These are phyloP conservation scores for Chloropsis cyanopogon DNA, from an alignment of 2,113 vertebrate genomes.

Conservation along the genomic window DNA sequence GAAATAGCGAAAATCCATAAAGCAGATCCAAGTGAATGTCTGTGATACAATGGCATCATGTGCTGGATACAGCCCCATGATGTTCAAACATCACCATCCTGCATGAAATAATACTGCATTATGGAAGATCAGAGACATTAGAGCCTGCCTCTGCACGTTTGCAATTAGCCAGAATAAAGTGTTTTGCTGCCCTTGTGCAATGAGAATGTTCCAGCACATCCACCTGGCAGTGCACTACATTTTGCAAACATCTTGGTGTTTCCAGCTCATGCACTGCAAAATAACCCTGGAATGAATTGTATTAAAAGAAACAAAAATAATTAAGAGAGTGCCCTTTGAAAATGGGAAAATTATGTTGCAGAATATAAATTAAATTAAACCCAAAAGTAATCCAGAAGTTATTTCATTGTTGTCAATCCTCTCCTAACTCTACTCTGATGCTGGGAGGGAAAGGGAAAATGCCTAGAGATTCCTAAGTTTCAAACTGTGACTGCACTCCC, in stretches of 20 bases:
- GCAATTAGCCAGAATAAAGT: neutral
- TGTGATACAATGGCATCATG: too few species aligned
- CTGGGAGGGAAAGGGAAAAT: neutral
- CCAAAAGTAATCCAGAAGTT: neutral
- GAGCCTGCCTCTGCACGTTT: neutral
- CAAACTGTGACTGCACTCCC: neutral
- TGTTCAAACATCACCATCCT: neutral
- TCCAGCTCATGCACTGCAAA: neutral
- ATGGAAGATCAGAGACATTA: neutral
- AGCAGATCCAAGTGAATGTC: neutral
- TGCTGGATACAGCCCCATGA: neutral
- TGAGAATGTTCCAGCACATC: neutral
- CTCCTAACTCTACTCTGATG: neutral
- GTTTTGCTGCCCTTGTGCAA: neutral
- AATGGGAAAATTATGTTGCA: neutral
- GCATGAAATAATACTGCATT: neutral
- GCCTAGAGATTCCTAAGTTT: neutral
- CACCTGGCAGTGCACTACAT: neutral
- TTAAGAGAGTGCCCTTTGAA: neutral
- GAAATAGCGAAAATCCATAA: neutral
- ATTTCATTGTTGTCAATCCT: neutral
- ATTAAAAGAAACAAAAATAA: neutral
- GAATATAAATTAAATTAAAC: neutral
- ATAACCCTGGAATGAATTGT: rapidly evolving
- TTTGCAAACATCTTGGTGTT: neutral